These are phyloP conservation scores for Cynodonichthys magdalenae DNA, from an alignment of 2,797 vertebrate species.

Conservation along the genomic window DNA sequence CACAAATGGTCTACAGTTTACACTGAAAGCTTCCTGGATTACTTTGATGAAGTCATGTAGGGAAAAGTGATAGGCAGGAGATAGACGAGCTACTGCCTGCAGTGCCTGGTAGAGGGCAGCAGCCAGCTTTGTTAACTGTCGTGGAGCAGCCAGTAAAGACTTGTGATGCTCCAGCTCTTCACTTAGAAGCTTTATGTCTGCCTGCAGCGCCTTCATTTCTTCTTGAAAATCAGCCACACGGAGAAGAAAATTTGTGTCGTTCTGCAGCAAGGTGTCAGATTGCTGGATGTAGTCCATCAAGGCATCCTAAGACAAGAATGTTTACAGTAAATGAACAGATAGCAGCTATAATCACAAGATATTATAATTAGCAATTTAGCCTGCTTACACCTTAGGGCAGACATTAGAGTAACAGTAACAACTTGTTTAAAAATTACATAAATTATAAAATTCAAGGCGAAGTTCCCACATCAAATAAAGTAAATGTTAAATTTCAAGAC, in stretches of 20 bases:
- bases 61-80: constrained; percentile 80
- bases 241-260: constrained; percentile 63
- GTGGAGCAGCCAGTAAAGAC: constrained; percentile 55
- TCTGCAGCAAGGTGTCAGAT: constrained; percentile 39
- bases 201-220: constrained; percentile 50
- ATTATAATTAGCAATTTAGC: background rate
- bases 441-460: background rate
- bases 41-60: constrained; percentile 64
- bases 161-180: constrained; percentile 53
- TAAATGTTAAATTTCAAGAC: too few relatives aligned
- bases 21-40: constrained; percentile 57
- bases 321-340: background rate
- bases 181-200: constrained; percentile 46
- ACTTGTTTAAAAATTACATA: background rate
- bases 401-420: background rate
- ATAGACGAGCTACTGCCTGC: constrained; percentile 78
- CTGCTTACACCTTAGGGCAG: background rate
- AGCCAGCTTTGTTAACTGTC: constrained; percentile 60
- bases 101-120: constrained; percentile 75
- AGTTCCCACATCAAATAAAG: background rate
- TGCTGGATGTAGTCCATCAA: constrained; percentile 71
- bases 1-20: constrained; percentile 33
- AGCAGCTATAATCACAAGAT: background rate
- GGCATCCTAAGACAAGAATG: constrained; percentile 55
- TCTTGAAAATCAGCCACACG: constrained; percentile 46